Percentiles rank a stretch among this genome's conserved stretches.
phyloP scores from a whole-genome alignment of 2,888 invertebrate genomes.

The Proisotoma minuta region DNA sequence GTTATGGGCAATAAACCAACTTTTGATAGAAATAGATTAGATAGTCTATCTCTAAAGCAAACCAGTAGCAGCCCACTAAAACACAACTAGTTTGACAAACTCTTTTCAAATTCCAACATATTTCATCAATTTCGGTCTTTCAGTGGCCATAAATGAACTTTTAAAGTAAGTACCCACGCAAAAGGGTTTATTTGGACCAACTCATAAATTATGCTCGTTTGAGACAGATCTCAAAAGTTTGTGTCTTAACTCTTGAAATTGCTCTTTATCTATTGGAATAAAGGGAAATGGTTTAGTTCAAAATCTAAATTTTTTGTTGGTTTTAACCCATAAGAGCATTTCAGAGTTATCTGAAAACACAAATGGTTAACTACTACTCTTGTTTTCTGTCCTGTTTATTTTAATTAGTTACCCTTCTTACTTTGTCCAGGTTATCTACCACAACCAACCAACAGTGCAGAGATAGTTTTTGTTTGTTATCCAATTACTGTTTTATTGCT shows the following conservation, averaged over 20 bases:
- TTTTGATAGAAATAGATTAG: no score
- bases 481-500: not conserved
- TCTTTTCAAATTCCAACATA: not conserved
- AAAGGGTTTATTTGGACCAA: not conserved
- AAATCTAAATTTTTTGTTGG: not conserved
- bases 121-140: no score
- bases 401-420: not conserved
- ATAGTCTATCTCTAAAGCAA: slow-evolving; percentile 8
- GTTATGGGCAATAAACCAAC: no score
- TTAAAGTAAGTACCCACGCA: not conserved
- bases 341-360: not conserved
- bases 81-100: slow-evolving; percentile 8
- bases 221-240: not conserved
- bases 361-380: not conserved
- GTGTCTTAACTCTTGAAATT: not conserved
- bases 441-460: no score
- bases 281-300: not conserved
- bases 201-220: not conserved
- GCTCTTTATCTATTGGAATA: no score
- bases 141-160: no score
- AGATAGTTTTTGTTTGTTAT: no score
- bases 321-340: not conserved
- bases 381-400: not conserved
- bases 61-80: slow-evolving; percentile 12
- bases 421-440: not conserved